phyloP scores from a whole-genome alignment of 2,888 invertebrate genomes.

The Teinopalpus imperialis region DNA sequence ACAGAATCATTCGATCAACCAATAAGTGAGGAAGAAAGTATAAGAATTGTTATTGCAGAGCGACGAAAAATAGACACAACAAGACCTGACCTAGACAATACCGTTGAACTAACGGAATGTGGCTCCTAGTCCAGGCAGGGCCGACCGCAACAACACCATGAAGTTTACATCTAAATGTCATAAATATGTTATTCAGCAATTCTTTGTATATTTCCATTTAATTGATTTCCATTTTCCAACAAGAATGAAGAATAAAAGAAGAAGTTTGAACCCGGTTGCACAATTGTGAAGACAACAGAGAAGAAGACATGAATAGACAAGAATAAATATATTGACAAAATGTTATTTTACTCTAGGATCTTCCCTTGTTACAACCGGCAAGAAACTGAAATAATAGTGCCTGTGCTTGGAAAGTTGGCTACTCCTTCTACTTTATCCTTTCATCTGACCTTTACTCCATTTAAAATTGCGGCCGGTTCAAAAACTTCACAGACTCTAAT shows the following conservation, averaged over 20 bases:
- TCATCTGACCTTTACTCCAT: conserved; percentile 14
- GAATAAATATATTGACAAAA: conserved; percentile 27
- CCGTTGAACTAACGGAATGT: conserved; percentile 67
- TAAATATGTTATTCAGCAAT: conserved; percentile 31
- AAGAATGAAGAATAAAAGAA: conserved; percentile 54
- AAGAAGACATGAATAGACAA: conserved; percentile 31
- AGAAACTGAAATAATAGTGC: conserved; percentile 26
- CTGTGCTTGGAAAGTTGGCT: conserved; percentile 42
- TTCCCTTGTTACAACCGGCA: conserved; percentile 20
- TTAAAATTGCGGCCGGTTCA: conserved; percentile 73
- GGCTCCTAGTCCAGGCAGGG: conserved; percentile 78
- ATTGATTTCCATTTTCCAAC: conserved; percentile 44
- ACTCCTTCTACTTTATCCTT: conserved; percentile 41
- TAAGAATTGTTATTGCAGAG: conserved; percentile 83
- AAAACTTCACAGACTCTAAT: conserved; percentile 66
- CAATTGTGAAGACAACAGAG: conserved; percentile 48
- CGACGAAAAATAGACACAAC: conserved; percentile 80
- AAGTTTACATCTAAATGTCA: conserved; percentile 72
- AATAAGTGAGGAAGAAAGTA: conserved; percentile 76
- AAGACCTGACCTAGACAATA: conserved; percentile 59
- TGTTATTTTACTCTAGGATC: conserved; percentile 1
- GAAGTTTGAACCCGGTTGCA: conserved; percentile 71
- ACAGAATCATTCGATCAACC: conserved; percentile 48
- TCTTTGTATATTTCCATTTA: conserved; percentile 34
- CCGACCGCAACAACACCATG: conserved; percentile 78